Evolutionary conservation across 2,888 invertebrate species (phyloP), one percentile per base, ranked within the genome.

Genomic region (Polyploca ridens): DNA sequence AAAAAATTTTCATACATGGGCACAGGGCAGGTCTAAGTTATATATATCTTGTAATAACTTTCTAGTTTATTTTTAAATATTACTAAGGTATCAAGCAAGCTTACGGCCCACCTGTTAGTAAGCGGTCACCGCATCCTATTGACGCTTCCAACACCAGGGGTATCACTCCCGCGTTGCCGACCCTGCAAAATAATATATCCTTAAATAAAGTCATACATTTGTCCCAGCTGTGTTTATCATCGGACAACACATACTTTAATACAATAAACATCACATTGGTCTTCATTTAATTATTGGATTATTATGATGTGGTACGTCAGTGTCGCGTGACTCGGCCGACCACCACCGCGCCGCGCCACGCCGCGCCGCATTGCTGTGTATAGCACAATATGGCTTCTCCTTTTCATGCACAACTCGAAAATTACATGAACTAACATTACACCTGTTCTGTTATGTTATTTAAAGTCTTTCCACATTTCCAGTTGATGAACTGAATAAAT

Each of bases 251-350:
- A 54, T 54, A 54, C 10, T 54, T 54, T 54, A 10, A 54, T 54
- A 54, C 54, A 54, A 14, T 19, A 77, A 83, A 80, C 84, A 82
- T 78, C 75, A 73, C 69, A 71, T 70, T 69, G 75, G 72, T 79
- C 77, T 81, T 88, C 83, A 88, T 89, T 84, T 78, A 86, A 88
- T 90, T 88, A 90, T 84, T 67, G 82, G 89, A 84, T 90, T 90
- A 89, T 74, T 71, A 71, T 70, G 66, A 68, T 64, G 67, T 75
- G 77, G 72, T 75, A 75, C 74, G 72, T 68, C 66, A 69, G 63
- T 66, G 71, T 78, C 76, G 83, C 87, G 83, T 83, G 81, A 76
- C 77, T 63, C 58, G 67, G 62, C 68, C 68, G 44, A 67, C 61
- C 65, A 63, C 71, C 67, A 62, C 64, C 46, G 69, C 65, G 6